phyloP scores from a whole-genome alignment of 2,888 invertebrate species.

The Trichopoda pennipes region DNA sequence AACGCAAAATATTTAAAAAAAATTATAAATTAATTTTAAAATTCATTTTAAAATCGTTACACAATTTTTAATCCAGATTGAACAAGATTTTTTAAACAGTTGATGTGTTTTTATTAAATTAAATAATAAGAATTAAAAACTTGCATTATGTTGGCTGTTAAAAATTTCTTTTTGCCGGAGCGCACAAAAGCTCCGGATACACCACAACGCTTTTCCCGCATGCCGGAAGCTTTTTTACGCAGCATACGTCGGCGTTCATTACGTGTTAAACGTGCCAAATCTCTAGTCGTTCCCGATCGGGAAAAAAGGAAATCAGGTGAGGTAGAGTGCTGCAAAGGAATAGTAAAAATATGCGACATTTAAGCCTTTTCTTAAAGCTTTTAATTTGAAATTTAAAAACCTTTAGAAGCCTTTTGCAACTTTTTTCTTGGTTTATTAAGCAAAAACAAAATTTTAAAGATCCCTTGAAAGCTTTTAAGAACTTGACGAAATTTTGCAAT shows the following conservation, averaged over 20 bases:
- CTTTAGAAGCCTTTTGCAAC: too few species aligned
- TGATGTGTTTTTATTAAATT: background rate
- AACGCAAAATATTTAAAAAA: background rate
- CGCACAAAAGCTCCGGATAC: conserved; percentile 82
- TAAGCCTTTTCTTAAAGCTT: background rate
- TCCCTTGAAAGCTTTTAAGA: too few species aligned
- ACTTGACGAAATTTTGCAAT: too few species aligned
- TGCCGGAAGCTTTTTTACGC: conserved; percentile 88
- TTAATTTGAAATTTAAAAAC: too few species aligned
- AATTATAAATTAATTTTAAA: background rate
- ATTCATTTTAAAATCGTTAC: background rate
- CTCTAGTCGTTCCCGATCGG: conserved; percentile 85
- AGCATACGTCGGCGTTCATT: conserved; percentile 87
- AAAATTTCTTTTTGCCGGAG: conserved; percentile 88
- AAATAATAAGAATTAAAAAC: background rate
- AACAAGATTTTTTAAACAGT: too few species aligned
- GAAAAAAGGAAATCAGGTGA: conserved; percentile 91
- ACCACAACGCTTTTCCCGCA: conserved; percentile 84
- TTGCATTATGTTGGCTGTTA: conserved; percentile 84
- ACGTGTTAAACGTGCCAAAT: conserved; percentile 88
- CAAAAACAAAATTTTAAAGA: too few species aligned
- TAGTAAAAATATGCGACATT: background rate
- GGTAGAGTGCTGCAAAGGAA: conserved; percentile 75
- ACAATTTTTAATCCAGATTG: too few species aligned
- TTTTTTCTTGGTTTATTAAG: too few species aligned